Evolutionary conservation across 1,140 invertebrate species (phyloP), one percentile per base, ranked within the genome.

Genomic region (Hyles vespertilio): DNA sequence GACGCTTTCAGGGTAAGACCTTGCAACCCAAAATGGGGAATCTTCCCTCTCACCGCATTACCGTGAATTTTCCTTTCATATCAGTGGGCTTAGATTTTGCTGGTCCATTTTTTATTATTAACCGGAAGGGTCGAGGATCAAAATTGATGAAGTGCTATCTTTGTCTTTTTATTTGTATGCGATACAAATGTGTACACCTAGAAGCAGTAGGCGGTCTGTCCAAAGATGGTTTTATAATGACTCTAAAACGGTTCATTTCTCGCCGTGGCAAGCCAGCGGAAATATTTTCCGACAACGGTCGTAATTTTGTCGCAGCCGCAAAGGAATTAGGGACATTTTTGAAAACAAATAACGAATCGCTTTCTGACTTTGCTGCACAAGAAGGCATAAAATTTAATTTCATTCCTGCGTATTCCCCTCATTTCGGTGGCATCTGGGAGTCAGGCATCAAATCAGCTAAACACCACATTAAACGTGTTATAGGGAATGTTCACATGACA

Each of bases 201-300:
- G 36, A 40, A 8, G 36, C 36, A 5, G 36, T 40, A 5, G 8
- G 36, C 36, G 36, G 8, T 40, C 8, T 40, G 2, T 40, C 22
- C 6, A 53, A 53, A 53, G 64, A 51, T 50, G 58, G 12, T 2
- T 63, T 63, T 51, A 56, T 63, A 3, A 57, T 32, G 9, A 48
- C 52, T 4, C 59, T 59, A 9, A 51, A 53, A 36, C 50, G 53
- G 6, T 63, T 59, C 46, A 32, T 62, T 45, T 53, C 68, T n/a
- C 52, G 82, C 3, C 52, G 88, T 49, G 85, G 87, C 36, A 60
- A 72, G 9, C 76, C 77, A 5, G 9, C 11, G 0, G 56, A 62
- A 5, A 74, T 89, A 1, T 67, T 74, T 54, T 74, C 65, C 5
- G 85, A 89, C 60, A 70, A 77, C 34, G 85, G 77, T 2, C 75